Conservation (phyloP, 2,797 vertebrate genomes). For the Acropternis orthonyx region DNA sequence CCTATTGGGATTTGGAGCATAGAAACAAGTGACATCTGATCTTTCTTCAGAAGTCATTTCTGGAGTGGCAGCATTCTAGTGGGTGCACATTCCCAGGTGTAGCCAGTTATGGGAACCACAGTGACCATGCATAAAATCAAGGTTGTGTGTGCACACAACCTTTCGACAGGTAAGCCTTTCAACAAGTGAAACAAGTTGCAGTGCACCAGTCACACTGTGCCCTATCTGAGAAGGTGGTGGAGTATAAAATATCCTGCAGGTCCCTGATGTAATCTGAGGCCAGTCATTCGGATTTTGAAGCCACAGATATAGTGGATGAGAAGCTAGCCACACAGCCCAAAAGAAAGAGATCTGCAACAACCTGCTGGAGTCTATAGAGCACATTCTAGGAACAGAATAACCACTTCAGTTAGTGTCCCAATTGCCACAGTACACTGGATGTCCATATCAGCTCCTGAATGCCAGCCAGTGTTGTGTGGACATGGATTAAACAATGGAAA, state of each 20-base stretch:
- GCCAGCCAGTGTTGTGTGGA: not conserved
- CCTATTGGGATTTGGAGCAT: not conserved
- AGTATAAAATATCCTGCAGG: not conserved
- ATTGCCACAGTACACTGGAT: not conserved
- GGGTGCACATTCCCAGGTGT: not conserved
- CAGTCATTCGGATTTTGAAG: not conserved
- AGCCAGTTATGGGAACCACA: not conserved
- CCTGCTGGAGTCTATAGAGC: not conserved
- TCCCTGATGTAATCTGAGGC: not conserved
- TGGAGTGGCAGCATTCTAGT: not conserved
- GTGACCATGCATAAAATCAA: not conserved
- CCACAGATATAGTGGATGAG: not conserved
- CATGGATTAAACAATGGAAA: not conserved
- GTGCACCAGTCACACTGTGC: not conserved
- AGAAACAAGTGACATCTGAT: not conserved
- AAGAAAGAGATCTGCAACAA: not conserved
- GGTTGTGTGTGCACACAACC: fast-evolving
- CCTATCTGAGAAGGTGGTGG: not conserved
- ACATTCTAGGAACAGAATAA: not conserved
- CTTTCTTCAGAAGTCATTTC: not conserved
- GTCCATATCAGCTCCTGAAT: not conserved
- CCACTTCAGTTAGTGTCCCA: not conserved
- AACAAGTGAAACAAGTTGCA: not conserved
- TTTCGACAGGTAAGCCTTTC: not conserved
- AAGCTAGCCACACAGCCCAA: not conserved